phyloP scores from a whole-genome alignment of 2,888 invertebrate genomes.

The Caenorhabditis sulstoni region DNA sequence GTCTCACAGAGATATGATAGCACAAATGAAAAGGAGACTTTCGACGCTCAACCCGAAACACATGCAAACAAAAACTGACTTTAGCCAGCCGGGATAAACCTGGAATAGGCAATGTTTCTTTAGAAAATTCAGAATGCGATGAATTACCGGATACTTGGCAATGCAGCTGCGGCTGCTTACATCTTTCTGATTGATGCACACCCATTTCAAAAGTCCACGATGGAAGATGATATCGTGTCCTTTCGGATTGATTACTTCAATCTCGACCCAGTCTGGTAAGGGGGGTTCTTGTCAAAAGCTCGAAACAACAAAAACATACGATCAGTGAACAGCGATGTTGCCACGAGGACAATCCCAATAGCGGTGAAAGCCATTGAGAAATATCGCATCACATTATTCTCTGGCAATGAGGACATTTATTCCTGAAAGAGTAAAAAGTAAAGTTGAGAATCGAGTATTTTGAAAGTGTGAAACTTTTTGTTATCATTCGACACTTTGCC shows the following conservation, averaged over 20 bases:
- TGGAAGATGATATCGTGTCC: slow-evolving; percentile 41
- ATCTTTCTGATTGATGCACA: slow-evolving; percentile 47
- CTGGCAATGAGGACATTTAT: slow-evolving; percentile 25
- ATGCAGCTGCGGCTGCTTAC: slow-evolving; percentile 34
- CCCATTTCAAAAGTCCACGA: slow-evolving; percentile 55
- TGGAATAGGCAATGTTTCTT: slow-evolving; percentile 12
- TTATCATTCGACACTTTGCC: slow-evolving; percentile 17
- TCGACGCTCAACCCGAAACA: slow-evolving; percentile 43
- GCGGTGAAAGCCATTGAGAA: slow-evolving; percentile 33
- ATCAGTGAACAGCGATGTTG: slow-evolving; percentile 42
- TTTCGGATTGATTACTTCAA: slow-evolving; percentile 34
- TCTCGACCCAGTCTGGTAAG: slow-evolving; percentile 47
- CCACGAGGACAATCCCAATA: slow-evolving; percentile 28
- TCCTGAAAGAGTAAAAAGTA: slow-evolving; percentile 16
- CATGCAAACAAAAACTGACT: slow-evolving; percentile 55
- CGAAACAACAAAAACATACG: too few species aligned
- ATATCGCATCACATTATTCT: slow-evolving; percentile 51
- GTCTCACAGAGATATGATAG: slow-evolving; percentile 38
- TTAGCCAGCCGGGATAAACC: slow-evolving; percentile 54
- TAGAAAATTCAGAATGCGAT: neutral
- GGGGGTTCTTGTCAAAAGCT: neutral
- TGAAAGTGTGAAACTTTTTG: slow-evolving; percentile 40
- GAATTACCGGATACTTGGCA: slow-evolving; percentile 40
- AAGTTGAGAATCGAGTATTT: slow-evolving; percentile 28
- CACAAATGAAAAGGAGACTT: slow-evolving; percentile 25